Conservation (phyloP, 2,888 invertebrate species). For the Eudasyphora cyanicolor region DNA sequence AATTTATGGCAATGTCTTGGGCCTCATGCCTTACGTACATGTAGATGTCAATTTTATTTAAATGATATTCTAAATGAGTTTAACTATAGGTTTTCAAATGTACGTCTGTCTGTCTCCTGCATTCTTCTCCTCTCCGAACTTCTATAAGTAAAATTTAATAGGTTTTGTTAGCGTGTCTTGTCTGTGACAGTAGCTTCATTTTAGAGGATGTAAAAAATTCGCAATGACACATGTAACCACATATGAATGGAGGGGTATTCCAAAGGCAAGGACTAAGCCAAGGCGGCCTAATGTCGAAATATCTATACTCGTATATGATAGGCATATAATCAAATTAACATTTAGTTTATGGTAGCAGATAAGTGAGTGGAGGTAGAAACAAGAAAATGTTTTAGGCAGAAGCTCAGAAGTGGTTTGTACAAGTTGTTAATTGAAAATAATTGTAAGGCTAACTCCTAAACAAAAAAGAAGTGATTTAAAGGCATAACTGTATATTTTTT, state of each 20-base stretch:
- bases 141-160: not conserved
- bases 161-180: not conserved
- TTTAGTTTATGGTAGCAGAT: not conserved
- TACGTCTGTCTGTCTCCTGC: not conserved
- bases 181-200: not conserved
- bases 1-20: slow-evolving; percentile 9
- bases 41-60: slow-evolving; percentile 55
- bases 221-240: not conserved
- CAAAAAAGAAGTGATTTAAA: too few species aligned
- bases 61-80: slow-evolving; percentile 55
- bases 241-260: not conserved
- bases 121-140: not conserved
- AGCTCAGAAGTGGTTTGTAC: too few species aligned
- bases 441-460: too few species aligned
- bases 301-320: not conserved
- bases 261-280: not conserved
- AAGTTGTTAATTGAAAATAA: too few species aligned
- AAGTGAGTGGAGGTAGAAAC: too few species aligned
- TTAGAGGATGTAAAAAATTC: not conserved
- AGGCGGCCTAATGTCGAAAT: not conserved
- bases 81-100: slow-evolving; percentile 18
- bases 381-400: too few species aligned
- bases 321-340: slow-evolving; percentile 6
- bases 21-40: not conserved
- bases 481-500: too few species aligned